These are phyloP conservation scores for Pipistrellus kuhlii DNA, from an alignment of 2,797 vertebrate genomes.

Conservation along the genomic window DNA sequence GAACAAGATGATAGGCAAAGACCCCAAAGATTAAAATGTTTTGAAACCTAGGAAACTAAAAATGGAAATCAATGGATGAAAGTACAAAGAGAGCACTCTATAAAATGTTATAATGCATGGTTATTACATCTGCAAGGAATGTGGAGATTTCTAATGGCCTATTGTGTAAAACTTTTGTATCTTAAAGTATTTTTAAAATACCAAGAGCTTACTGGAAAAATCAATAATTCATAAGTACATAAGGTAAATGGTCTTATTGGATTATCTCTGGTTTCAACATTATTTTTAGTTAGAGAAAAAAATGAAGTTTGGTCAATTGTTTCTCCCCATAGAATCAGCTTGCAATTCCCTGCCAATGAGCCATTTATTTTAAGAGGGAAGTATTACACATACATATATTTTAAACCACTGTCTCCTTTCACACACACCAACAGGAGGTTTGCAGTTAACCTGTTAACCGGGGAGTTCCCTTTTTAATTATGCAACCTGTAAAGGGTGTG, in stretches of 20 bases:
- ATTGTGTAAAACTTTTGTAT: slow-evolving; percentile 15
- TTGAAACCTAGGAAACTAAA: slow-evolving; percentile 53
- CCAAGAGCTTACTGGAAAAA: slow-evolving; percentile 67
- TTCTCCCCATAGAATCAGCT: neutral
- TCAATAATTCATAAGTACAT: neutral
- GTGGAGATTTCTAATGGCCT: neutral
- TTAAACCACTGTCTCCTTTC: neutral
- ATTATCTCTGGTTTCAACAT: slow-evolving; percentile 53
- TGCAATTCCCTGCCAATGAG: neutral
- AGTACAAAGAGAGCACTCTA: neutral
- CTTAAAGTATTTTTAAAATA: slow-evolving; percentile 62
- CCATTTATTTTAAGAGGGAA: slow-evolving; percentile 16
- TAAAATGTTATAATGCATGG: slow-evolving; percentile 41
- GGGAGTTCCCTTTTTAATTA: too few relatives aligned
- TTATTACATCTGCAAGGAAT: neutral
- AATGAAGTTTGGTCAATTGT: slow-evolving; percentile 14
- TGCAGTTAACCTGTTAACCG: neutral
- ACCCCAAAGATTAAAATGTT: slow-evolving; percentile 62
- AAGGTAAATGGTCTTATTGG: slow-evolving; percentile 45
- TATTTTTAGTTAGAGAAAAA: slow-evolving; percentile 63
- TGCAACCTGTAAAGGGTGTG: too few relatives aligned
- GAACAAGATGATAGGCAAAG: slow-evolving; percentile 9
- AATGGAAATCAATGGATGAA: slow-evolving; percentile 23
- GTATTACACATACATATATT: neutral
- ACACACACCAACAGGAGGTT: neutral